A percentile compares a stretch with the other conserved stretches of the same genome.
Evolutionary conservation across 2,113 vertebrate species (phyloP).

Genomic region (Plotosus lineatus): DNA sequence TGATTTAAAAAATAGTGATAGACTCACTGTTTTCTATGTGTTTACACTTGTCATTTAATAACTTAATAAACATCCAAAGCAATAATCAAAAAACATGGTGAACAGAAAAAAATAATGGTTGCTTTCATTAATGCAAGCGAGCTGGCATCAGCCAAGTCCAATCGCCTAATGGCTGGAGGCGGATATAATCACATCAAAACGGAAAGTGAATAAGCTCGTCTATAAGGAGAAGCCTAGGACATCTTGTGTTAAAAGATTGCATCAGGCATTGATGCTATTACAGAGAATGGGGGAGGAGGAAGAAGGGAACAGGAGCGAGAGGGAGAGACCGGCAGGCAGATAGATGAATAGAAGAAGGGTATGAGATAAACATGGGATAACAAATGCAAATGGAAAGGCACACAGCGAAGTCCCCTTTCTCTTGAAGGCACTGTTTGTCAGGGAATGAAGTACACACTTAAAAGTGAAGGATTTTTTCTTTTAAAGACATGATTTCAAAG

Average conservation of each 20-base stretch:
- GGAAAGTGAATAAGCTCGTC: constrained; percentile 69
- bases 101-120: constrained; percentile 39
- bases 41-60: not conserved
- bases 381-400: not conserved
- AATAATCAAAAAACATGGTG: not conserved
- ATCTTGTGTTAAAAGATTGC: constrained; percentile 70
- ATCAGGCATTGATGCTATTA: constrained; percentile 71
- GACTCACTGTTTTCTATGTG: not conserved
- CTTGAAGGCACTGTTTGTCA: constrained; percentile 5
- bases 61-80: constrained; percentile 36
- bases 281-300: constrained; percentile 45
- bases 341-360: not conserved
- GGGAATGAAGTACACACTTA: not conserved
- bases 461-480: not conserved
- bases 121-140: constrained; percentile 62
- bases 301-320: constrained; percentile 31
- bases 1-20: not conserved
- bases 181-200: constrained; percentile 74
- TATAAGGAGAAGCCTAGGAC: constrained; percentile 62
- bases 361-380: constrained; percentile 6
- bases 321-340: constrained; percentile 21
- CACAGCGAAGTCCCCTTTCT: constrained; percentile 11
- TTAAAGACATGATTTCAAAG: not conserved
- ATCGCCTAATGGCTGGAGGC: constrained; percentile 70
- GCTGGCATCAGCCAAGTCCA: constrained; percentile 62